Evolutionary conservation across 2,797 vertebrate genomes (phyloP), one percentile per base, ranked within the genome.

Genomic region (Myotis findleyi): DNA sequence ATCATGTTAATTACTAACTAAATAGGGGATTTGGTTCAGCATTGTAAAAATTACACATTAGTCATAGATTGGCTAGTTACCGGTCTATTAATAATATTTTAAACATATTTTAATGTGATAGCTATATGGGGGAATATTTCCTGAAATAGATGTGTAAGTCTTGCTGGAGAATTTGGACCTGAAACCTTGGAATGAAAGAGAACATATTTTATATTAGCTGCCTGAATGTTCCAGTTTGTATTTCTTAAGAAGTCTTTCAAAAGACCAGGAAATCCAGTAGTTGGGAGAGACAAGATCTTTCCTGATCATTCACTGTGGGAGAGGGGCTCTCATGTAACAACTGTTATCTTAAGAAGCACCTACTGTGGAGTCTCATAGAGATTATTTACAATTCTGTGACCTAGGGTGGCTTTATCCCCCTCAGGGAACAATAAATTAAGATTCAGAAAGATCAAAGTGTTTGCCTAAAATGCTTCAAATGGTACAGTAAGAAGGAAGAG

Each of bases 401-500:
- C 38, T 41, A 21, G 16, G 27, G 49, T 41, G 0, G 23, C 82
- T 85, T 93, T 79, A 83, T 75, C 20, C 30, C 66, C n/a, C 69
- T 68, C 86, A 68, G 13, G 64, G 6, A 87, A 80, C 36, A 82
- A 17, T 59, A 36, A 73, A 27, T 47, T 68, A n/a, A 93, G 47
- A 59, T 83, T 91, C 30, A 14, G 57, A 93, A 80, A 87, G 77
- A 87, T 77, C 66, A 69, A 4, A 38, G 14, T 62, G 4, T 82
- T 73, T 87, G n/a, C 64, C 21, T 93, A 69, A 92, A 75, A 75
- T 64, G 38, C 59, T 81, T 85, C 13, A 93, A 89, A 36, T 81
- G 14, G 10, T 64, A 25, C 7, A 64, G 11, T 73, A 4, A 64
- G 44, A 14, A 71, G 69, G 44, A 96, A 59, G 59, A 84, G 82